Conservation (phyloP, 2,113 vertebrate genomes). For the Cyphomyrus plagiostoma region DNA sequence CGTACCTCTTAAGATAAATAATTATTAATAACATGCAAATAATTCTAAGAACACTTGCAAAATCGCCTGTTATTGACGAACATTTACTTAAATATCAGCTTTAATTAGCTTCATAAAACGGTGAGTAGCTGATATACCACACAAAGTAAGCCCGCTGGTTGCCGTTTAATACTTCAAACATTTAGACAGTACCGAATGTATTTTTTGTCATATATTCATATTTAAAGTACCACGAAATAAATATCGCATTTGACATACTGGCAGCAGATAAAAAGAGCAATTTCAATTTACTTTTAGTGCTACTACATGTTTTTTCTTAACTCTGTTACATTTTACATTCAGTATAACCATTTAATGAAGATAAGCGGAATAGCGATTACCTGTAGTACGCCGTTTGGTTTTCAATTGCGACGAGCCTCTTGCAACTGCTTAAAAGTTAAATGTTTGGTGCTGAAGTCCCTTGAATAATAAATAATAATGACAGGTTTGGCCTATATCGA, state of each 20-base stretch:
- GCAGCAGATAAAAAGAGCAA: not conserved
- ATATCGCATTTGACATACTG: not conserved
- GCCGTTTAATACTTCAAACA: not conserved
- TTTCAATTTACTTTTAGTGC: not conserved
- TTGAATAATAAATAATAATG: conserved; percentile 70
- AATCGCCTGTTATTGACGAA: not conserved
- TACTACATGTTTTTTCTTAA: not conserved
- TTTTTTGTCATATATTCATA: not conserved
- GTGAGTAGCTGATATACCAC: not conserved
- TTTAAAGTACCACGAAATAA: not conserved
- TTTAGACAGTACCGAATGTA: not conserved
- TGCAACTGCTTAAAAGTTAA: not conserved
- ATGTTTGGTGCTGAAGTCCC: conserved; percentile 18
- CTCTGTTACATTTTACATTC: not conserved
- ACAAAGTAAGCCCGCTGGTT: not conserved
- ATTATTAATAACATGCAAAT: not conserved
- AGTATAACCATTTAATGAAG: not conserved
- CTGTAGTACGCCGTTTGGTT: conserved; percentile 21
- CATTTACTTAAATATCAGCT: not conserved
- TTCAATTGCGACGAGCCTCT: not conserved
- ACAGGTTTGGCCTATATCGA: conserved; percentile 59
- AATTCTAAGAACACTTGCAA: not conserved
- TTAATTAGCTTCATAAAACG: not conserved
- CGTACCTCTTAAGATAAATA: not conserved
- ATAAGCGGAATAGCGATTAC: conserved; percentile 42